Evolutionary conservation across 2,797 vertebrate species (phyloP).

Genomic region (Falco peregrinus): DNA sequence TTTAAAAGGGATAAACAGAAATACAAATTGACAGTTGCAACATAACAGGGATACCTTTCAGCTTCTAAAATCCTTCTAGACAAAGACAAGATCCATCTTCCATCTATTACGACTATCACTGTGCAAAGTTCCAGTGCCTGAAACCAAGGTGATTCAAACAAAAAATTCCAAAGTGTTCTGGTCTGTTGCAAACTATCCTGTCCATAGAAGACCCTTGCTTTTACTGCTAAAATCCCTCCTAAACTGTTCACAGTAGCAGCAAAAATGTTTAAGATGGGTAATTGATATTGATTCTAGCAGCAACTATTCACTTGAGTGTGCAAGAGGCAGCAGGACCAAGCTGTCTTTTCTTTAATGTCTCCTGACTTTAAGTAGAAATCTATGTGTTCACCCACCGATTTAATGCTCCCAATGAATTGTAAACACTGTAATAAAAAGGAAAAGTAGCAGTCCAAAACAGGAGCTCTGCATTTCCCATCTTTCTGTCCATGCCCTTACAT

Average conservation of each 20-base stretch:
- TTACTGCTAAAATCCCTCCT: neutral
- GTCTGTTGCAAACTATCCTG: neutral
- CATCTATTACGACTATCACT: neutral
- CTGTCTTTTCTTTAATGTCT: neutral
- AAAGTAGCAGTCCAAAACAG: neutral
- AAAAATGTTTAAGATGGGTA: neutral
- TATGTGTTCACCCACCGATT: neutral
- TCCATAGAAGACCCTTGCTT: neutral
- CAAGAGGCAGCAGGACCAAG: neutral
- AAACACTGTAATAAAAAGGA: neutral
- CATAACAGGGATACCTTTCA: neutral
- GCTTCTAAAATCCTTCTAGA: neutral
- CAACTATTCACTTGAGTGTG: neutral
- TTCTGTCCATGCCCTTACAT: neutral
- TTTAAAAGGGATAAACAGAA: neutral
- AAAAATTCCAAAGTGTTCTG: neutral
- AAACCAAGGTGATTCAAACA: neutral
- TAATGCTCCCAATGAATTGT: neutral
- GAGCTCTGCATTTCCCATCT: neutral
- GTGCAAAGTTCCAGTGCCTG: neutral
- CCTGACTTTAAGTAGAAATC: neutral
- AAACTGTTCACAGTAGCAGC: neutral
- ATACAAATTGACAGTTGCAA: neutral
- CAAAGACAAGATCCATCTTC: neutral
- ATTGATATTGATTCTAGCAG: constrained; percentile 6